These are phyloP conservation scores for Tetragnatha montana DNA, from an alignment of 2,888 invertebrate genomes.

Conservation along the genomic window DNA sequence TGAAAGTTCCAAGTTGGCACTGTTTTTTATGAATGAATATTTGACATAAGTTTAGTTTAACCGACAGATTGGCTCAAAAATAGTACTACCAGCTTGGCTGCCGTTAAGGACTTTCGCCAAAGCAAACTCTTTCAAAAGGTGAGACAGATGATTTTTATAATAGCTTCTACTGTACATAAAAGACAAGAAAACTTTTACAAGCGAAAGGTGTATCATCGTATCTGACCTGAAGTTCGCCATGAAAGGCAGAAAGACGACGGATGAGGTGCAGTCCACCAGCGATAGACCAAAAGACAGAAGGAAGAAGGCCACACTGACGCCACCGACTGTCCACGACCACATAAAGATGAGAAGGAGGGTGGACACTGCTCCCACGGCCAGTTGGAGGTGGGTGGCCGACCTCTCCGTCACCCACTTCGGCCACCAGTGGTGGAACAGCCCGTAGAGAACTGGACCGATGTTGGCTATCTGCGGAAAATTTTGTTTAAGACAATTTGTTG, in stretches of 20 bases:
- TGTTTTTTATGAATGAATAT: too few relatives aligned
- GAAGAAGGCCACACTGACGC: conserved; percentile 78
- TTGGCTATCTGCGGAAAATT: conserved; percentile 82
- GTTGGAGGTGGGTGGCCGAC: conserved; percentile 77
- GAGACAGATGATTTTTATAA: too few relatives aligned
- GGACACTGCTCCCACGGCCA: conserved; percentile 76
- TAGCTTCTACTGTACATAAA: too few relatives aligned
- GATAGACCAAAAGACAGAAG: conserved; percentile 82
- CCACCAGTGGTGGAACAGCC: conserved; percentile 74
- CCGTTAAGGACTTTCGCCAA: too few relatives aligned
- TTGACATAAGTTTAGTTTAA: too few relatives aligned
- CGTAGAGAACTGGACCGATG: conserved; percentile 86
- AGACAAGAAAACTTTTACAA: too few relatives aligned
- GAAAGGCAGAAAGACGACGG: conserved; percentile 90
- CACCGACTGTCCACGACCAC: conserved; percentile 76
- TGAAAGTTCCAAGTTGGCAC: too few relatives aligned
- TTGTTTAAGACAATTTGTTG: too few relatives aligned
- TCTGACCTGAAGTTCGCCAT: conserved; percentile 80
- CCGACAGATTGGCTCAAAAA: too few relatives aligned
- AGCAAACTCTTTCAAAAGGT: too few relatives aligned
- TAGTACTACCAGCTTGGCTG: too few relatives aligned
- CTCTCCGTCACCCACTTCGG: conserved; percentile 74
- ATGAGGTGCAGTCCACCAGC: conserved; percentile 89
- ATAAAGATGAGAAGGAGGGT: conserved; percentile 77
- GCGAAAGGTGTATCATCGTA: too few relatives aligned